These are phyloP conservation scores for Sapajus apella DNA, from an alignment of 2,113 vertebrate species.

Conservation along the genomic window DNA sequence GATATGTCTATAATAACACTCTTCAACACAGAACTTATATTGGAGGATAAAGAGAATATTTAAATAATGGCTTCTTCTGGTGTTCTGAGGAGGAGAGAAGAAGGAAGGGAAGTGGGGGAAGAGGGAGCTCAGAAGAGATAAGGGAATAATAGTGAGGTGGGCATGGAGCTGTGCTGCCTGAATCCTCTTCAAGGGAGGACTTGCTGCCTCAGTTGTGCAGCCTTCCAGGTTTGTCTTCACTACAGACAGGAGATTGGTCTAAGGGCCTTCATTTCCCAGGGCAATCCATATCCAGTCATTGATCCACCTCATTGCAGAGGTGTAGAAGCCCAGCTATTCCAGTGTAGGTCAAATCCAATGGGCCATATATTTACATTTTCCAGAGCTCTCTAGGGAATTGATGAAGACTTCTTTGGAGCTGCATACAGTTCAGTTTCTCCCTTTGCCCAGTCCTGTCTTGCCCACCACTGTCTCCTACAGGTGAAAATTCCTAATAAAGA, in stretches of 20 bases:
- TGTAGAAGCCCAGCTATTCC: not conserved
- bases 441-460: not conserved
- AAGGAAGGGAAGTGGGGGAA: not conserved
- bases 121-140: fast-evolving
- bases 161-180: not conserved
- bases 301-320: not conserved
- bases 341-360: not conserved
- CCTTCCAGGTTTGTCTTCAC: not conserved
- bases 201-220: too few species aligned
- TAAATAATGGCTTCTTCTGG: not conserved
- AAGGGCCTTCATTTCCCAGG: not conserved
- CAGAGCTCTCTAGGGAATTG: not conserved
- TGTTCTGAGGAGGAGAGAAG: not conserved
- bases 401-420: not conserved
- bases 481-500: not conserved
- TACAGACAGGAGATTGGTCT: not conserved
- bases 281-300: too few species aligned
- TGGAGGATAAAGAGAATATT: too few species aligned
- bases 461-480: not conserved
- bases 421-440: not conserved
- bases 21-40: not conserved
- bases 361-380: not conserved
- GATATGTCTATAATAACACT: not conserved
- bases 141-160: not conserved
- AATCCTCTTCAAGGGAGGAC: not conserved